These are phyloP conservation scores for Galago senegalensis DNA, from an alignment of 2,797 vertebrate genomes.

Conservation along the genomic window DNA sequence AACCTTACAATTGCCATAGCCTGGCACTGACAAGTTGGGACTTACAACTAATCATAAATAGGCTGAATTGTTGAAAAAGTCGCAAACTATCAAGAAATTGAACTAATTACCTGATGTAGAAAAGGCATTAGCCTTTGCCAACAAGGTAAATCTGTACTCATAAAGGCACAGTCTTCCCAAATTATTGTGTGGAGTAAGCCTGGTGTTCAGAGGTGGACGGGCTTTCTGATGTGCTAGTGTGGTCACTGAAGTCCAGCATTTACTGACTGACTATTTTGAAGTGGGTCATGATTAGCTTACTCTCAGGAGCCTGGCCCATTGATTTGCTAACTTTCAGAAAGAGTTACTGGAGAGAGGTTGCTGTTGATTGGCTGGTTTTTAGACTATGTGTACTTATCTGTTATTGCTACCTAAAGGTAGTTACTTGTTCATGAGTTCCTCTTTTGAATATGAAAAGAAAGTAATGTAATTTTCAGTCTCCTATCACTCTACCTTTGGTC, in stretches of 20 bases:
- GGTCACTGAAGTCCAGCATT: background rate
- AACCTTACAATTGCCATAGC: background rate
- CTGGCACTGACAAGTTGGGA: background rate
- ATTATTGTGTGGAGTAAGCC: background rate
- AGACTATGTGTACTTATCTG: background rate
- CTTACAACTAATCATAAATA: background rate
- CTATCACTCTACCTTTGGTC: background rate
- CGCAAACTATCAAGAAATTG: background rate
- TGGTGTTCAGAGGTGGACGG: background rate
- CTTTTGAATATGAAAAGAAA: background rate
- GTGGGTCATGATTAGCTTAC: background rate
- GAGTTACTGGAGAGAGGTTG: background rate
- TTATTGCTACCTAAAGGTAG: background rate
- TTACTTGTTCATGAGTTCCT: background rate
- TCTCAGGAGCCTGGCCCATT: background rate
- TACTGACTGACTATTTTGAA: background rate
- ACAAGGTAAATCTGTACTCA: background rate
- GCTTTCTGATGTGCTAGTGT: background rate
- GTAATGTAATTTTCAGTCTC: slow-evolving; percentile 30
- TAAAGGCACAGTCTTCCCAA: background rate
- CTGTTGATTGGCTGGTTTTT: background rate
- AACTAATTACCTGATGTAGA: background rate
- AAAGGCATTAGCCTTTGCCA: background rate
- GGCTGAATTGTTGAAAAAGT: background rate
- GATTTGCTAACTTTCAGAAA: slow-evolving; percentile 2